Conservation (phyloP, 2,888 invertebrate genomes). For the Flexamia atlantica region DNA sequence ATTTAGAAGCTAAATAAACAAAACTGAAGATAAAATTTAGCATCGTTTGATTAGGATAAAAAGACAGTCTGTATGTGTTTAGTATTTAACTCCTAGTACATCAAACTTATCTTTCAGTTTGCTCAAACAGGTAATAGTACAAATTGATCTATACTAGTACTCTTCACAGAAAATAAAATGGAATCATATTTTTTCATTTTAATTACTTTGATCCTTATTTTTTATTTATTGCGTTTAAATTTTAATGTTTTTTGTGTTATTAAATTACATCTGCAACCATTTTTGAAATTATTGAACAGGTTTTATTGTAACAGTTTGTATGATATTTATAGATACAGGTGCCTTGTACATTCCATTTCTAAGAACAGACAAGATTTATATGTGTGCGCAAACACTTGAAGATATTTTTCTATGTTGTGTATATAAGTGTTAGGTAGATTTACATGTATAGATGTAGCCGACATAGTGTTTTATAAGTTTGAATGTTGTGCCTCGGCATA, state of each 20-base stretch:
- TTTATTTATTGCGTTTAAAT: neutral
- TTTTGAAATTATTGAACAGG: neutral
- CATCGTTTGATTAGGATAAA: too few species aligned
- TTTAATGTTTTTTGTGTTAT: neutral
- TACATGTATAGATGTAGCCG: slow-evolving; percentile 35
- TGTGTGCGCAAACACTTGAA: slow-evolving; percentile 59
- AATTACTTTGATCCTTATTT: neutral
- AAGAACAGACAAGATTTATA: slow-evolving; percentile 59
- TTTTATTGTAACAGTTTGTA: slow-evolving; percentile 14
- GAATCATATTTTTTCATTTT: neutral
- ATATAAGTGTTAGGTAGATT: slow-evolving; percentile 56
- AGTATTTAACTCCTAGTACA: neutral
- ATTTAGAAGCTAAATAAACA: neutral
- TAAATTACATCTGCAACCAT: neutral
- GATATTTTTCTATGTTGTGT: slow-evolving; percentile 63
- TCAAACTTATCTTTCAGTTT: neutral
- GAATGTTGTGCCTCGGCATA: slow-evolving; percentile 54
- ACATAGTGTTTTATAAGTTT: slow-evolving; percentile 58
- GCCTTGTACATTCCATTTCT: slow-evolving; percentile 60
- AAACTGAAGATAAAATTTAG: neutral
- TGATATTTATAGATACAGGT: slow-evolving; percentile 59
- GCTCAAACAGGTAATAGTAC: slow-evolving; percentile 12
- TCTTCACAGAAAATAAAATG: neutral
- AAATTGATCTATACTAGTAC: neutral
- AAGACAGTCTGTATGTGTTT: neutral